Conservation (phyloP, 2,888 invertebrate species). For the Phragmatobia fuliginosa region DNA sequence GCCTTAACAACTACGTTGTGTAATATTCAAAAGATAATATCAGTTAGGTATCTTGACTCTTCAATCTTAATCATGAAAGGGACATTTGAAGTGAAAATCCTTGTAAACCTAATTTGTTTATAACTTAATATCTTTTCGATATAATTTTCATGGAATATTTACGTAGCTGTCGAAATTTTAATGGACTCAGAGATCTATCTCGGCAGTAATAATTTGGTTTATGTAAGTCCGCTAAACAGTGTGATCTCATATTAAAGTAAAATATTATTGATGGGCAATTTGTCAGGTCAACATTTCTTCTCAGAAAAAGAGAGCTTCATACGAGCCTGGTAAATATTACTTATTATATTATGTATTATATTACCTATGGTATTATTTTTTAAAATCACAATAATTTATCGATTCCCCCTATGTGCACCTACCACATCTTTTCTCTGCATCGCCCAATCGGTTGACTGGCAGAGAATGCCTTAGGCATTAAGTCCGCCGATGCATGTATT, state of each 20-base stretch:
- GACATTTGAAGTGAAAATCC: constrained; percentile 13
- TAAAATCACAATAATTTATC: no score
- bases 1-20: not conserved
- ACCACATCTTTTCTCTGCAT: no score
- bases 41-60: constrained; percentile 51
- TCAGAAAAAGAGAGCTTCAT: not conserved
- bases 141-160: not conserved
- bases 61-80: constrained; percentile 33
- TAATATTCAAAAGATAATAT: constrained; percentile 10
- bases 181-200: not conserved
- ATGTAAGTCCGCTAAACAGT: not conserved
- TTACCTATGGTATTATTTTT: no score
- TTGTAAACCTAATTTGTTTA: not conserved
- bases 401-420: no score
- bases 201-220: not conserved
- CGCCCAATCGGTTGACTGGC: no score
- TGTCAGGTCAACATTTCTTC: not conserved
- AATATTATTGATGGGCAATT: not conserved
- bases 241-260: not conserved
- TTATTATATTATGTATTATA: no score
- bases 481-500: no score
- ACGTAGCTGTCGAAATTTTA: not conserved
- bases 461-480: no score
- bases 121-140: not conserved
- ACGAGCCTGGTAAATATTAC: not conserved